A percentile compares a stretch with the other conserved stretches of the same genome.
Conservation (phyloP, 2,888 invertebrate species). For the Hirtodrosophila cameraria region DNA sequence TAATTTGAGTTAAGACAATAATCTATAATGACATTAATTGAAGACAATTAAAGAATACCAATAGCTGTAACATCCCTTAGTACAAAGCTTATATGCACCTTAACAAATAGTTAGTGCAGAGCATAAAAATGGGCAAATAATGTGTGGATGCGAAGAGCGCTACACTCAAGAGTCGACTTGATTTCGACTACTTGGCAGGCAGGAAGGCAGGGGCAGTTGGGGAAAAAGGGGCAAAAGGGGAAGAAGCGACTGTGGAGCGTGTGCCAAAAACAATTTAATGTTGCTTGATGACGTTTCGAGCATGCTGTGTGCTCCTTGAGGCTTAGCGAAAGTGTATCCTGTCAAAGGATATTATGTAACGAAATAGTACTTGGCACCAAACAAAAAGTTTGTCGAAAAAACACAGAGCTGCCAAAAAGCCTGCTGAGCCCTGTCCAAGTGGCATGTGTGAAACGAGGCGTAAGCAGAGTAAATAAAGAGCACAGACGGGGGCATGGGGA, state of each 20-base stretch:
- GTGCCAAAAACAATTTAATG: constrained; percentile 65
- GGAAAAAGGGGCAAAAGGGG: no score
- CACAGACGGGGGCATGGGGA: background rate
- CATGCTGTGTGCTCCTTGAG: constrained; percentile 57
- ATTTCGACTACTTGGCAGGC: constrained; percentile 50
- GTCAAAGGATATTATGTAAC: constrained; percentile 70
- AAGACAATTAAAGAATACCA: no score
- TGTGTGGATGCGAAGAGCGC: constrained; percentile 43
- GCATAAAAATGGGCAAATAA: constrained; percentile 47
- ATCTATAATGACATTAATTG: no score
- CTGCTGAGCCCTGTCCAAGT: constrained; percentile 51
- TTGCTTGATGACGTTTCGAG: constrained; percentile 65
- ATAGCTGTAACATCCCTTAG: no score
- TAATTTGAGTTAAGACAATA: no score
- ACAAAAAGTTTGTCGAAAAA: constrained; percentile 55
- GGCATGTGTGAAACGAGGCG: constrained; percentile 43
- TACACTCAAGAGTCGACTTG: constrained; percentile 35
- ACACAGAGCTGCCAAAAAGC: constrained; percentile 63
- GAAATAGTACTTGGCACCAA: constrained; percentile 65
- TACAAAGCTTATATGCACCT: constrained; percentile 6
- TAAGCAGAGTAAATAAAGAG: no score
- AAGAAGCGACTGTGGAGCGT: constrained; percentile 26
- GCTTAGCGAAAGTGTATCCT: constrained; percentile 72
- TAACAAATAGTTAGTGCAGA: background rate
- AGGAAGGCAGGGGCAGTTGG: no score